Evolutionary conservation across 2,113 vertebrate genomes (phyloP).

Genomic region (Rhinopomastus cyanomelas): DNA sequence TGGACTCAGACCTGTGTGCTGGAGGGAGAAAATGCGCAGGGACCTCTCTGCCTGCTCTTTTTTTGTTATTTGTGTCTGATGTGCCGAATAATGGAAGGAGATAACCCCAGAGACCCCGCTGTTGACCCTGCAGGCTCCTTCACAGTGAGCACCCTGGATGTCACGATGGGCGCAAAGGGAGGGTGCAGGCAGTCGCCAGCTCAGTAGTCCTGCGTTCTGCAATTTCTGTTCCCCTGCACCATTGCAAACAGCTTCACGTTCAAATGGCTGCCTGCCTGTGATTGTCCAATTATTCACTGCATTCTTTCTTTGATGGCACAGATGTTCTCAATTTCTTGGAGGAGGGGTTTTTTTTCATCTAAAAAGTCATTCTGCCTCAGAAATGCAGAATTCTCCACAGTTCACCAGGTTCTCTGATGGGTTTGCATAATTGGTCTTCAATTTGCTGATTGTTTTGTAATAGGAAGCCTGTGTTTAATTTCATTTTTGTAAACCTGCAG

Average conservation of each 20-base stretch:
- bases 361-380: constrained; percentile 72
- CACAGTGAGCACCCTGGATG: not conserved
- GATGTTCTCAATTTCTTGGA: constrained; percentile 82
- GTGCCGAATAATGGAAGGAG: constrained; percentile 18
- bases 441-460: constrained; percentile 80
- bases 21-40: not conserved
- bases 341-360: constrained; percentile 60
- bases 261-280: constrained; percentile 75
- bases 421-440: constrained; percentile 81
- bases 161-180: constrained; percentile 36
- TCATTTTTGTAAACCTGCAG: constrained; percentile 77
- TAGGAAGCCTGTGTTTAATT: constrained; percentile 76
- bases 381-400: constrained; percentile 77
- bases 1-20: not conserved
- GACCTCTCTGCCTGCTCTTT: constrained; percentile 12
- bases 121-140: not conserved
- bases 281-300: constrained; percentile 82
- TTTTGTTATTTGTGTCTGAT: not conserved
- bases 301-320: constrained; percentile 78
- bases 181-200: not conserved
- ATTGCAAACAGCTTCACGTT: constrained; percentile 68
- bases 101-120: not conserved
- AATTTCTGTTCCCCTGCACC: constrained; percentile 52
- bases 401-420: constrained; percentile 74
- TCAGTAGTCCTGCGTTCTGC: not conserved